A percentile compares a stretch with the other conserved stretches of the same genome.
These are phyloP conservation scores for Seriola rivoliana DNA, from an alignment of 2,113 vertebrate species.

Conservation along the genomic window DNA sequence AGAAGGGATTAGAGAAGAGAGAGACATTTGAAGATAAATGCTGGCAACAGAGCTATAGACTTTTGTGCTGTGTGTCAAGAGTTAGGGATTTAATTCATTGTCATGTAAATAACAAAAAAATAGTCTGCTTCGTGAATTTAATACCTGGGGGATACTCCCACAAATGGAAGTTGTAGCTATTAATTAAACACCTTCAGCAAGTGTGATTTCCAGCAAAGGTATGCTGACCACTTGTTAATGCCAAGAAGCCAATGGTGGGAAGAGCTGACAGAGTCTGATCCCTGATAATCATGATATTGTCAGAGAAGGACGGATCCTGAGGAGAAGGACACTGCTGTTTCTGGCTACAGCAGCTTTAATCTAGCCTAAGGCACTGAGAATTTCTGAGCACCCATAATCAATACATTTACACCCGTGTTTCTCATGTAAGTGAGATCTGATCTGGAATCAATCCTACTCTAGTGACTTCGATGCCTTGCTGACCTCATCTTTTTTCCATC, in stretches of 20 bases:
- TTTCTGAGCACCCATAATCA: conserved; percentile 72
- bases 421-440: conserved; percentile 79
- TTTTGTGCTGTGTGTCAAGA: conserved; percentile 6
- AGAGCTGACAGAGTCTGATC: conserved; percentile 73
- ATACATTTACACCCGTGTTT: conserved; percentile 77
- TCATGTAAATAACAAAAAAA: conserved; percentile 39
- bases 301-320: conserved; percentile 64
- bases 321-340: conserved; percentile 70
- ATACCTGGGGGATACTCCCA: conserved; percentile 40
- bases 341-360: conserved; percentile 58
- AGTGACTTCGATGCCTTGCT: conserved; percentile 65
- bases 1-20: neutral
- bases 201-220: conserved; percentile 68
- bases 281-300: conserved; percentile 66
- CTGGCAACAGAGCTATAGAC: neutral
- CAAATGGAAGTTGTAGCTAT: conserved; percentile 60
- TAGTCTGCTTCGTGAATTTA: conserved; percentile 21
- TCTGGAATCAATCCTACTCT: conserved; percentile 77
- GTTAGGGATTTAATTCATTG: conserved; percentile 12
- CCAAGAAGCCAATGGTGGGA: conserved; percentile 49
- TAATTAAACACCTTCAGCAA: conserved; percentile 73
- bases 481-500: conserved; percentile 75
- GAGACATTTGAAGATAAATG: neutral
- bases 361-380: conserved; percentile 57
- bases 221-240: conserved; percentile 61